Conservation (phyloP, 2,888 invertebrate species). For the Elysia crispata region DNA sequence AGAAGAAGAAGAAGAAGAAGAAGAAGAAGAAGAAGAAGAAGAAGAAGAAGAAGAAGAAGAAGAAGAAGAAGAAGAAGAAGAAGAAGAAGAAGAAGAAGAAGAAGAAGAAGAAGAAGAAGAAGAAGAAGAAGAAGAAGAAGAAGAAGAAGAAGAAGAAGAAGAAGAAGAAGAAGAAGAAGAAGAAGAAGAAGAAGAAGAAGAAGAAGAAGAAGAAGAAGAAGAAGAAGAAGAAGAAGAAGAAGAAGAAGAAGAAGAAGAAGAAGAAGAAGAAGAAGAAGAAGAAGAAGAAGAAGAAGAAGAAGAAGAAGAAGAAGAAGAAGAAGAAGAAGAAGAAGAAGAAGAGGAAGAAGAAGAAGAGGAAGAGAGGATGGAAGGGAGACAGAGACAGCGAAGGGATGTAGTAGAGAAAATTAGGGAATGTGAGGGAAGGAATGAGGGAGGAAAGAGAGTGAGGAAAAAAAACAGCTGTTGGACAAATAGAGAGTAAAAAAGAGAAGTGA, state of each 20-base stretch:
- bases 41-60: too few species aligned
- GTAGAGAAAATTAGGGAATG: neutral
- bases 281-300: slow-evolving; percentile 19
- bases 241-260: slow-evolving; percentile 15
- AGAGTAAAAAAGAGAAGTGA: too few species aligned
- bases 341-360: slow-evolving; percentile 9
- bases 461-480: neutral
- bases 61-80: too few species aligned
- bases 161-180: neutral
- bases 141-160: neutral
- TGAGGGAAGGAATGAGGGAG: neutral
- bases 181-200: neutral
- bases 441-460: neutral
- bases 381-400: neutral
- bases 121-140: neutral
- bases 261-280: slow-evolving; percentile 19
- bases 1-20: too few species aligned
- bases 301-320: slow-evolving; percentile 19
- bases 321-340: slow-evolving; percentile 19
- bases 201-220: neutral
- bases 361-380: neutral
- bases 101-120: too few species aligned
- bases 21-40: too few species aligned
- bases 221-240: neutral
- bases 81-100: too few species aligned